These are phyloP conservation scores for Dromaius novaehollandiae DNA, from an alignment of 2,113 vertebrate species.

Conservation along the genomic window DNA sequence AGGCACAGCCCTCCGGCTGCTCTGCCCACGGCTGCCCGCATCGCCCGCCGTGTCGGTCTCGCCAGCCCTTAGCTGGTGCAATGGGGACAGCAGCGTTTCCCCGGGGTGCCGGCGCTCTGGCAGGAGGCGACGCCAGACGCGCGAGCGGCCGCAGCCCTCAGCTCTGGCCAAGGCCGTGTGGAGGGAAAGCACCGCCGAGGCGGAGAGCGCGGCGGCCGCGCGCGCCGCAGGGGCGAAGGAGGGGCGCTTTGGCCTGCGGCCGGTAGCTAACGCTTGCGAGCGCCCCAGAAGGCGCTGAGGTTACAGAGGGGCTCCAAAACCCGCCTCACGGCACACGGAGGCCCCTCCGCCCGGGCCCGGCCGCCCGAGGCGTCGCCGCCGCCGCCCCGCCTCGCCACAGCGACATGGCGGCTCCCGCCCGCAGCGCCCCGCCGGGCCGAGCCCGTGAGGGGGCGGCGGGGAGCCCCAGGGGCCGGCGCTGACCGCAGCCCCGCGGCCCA, in stretches of 20 bases:
- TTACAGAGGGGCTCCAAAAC: background rate
- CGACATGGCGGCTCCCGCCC: too few species aligned
- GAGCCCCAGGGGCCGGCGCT: background rate
- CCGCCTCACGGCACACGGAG: too few species aligned
- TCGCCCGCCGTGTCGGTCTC: too few species aligned
- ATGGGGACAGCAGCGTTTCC: background rate
- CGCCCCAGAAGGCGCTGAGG: background rate
- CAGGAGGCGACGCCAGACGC: too few species aligned
- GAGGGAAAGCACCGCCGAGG: too few species aligned
- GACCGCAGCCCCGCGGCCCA: background rate
- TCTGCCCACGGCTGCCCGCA: background rate
- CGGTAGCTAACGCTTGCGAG: rapidly evolving
- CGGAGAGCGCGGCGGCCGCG: too few species aligned
- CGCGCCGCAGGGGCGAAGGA: background rate
- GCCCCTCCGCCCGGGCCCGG: background rate
- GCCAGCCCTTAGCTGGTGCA: background rate
- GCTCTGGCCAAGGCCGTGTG: background rate
- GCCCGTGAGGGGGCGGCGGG: background rate
- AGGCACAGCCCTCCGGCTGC: background rate
- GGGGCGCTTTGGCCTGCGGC: rapidly evolving
- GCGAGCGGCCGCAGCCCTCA: background rate
- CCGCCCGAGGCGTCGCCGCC: background rate
- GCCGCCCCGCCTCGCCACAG: too few species aligned
- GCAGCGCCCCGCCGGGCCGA: too few species aligned
- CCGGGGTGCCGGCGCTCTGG: background rate